These are phyloP conservation scores for Odontophorus gujanensis DNA, from an alignment of 2,113 vertebrate genomes.

Conservation along the genomic window DNA sequence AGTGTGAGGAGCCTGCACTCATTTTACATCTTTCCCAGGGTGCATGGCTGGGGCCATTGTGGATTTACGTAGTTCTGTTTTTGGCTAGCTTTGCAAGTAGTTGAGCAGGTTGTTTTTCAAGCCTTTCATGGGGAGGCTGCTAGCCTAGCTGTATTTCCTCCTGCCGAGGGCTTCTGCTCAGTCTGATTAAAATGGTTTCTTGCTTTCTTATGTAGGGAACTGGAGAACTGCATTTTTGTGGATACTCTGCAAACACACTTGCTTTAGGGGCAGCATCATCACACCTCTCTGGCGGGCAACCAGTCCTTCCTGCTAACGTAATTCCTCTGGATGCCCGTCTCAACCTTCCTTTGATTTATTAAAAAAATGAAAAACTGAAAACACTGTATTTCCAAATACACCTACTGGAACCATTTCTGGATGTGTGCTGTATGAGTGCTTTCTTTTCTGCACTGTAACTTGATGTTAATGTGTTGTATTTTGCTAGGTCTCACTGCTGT, in stretches of 20 bases:
- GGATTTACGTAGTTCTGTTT: slow-evolving; percentile 23
- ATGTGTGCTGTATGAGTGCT: not conserved
- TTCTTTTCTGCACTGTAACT: not conserved
- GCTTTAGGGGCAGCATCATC: not conserved
- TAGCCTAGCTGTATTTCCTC: not conserved
- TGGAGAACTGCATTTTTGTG: not conserved
- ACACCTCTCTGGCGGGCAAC: slow-evolving; percentile 37
- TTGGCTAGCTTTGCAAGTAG: slow-evolving; percentile 1
- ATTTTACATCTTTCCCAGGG: slow-evolving; percentile 53
- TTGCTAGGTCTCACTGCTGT: not conserved
- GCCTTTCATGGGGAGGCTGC: not conserved
- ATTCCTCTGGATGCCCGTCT: slow-evolving; percentile 28
- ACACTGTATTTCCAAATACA: not conserved
- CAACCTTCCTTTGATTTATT: not conserved
- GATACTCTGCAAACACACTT: not conserved
- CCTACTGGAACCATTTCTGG: not conserved
- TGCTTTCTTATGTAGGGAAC: not conserved
- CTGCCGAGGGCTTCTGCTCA: not conserved
- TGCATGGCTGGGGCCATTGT: slow-evolving; percentile 39
- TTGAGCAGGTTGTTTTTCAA: slow-evolving; percentile 30
- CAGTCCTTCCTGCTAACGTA: slow-evolving; percentile 32
- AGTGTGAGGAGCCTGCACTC: slow-evolving; percentile 30
- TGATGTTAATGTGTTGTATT: not conserved
- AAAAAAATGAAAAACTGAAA: not conserved
- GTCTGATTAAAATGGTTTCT: not conserved